Conservation (phyloP, 2,888 invertebrate species). For the Arctia plantaginis region DNA sequence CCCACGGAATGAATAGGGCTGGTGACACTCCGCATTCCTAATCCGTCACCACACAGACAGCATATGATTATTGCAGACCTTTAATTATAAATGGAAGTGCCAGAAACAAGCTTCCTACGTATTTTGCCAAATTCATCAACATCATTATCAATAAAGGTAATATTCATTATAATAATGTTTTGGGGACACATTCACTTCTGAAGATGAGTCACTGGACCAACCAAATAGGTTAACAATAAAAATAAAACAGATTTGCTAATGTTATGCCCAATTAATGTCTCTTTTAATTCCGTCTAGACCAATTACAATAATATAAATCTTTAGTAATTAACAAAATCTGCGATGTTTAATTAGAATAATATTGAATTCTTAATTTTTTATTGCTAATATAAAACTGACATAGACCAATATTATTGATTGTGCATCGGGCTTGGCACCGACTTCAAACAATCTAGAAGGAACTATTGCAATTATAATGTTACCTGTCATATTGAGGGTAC, state of each 20-base stretch:
- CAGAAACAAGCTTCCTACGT: constrained; percentile 7
- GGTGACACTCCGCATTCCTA: no score
- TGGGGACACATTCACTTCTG: neutral
- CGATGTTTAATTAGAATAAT: no score
- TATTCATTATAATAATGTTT: neutral
- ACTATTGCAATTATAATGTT: no score
- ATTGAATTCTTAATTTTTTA: no score
- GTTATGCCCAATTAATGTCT: neutral
- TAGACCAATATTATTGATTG: no score
- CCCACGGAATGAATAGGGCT: no score
- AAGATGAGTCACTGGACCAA: constrained; percentile 1
- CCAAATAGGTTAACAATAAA: neutral
- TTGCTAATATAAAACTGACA: no score
- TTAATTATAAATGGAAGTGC: neutral
- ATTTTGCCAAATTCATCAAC: neutral
- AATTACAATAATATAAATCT: neutral
- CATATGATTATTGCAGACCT: neutral
- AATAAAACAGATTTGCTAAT: neutral
- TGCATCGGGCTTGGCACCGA: no score
- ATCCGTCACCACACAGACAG: no score
- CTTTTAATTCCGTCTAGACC: neutral
- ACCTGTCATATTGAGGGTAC: no score
- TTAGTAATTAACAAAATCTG: no score
- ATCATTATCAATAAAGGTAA: neutral
- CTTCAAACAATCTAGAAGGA: no score